Evolutionary conservation across 2,888 invertebrate species (phyloP).

Genomic region (Euproctis similis): DNA sequence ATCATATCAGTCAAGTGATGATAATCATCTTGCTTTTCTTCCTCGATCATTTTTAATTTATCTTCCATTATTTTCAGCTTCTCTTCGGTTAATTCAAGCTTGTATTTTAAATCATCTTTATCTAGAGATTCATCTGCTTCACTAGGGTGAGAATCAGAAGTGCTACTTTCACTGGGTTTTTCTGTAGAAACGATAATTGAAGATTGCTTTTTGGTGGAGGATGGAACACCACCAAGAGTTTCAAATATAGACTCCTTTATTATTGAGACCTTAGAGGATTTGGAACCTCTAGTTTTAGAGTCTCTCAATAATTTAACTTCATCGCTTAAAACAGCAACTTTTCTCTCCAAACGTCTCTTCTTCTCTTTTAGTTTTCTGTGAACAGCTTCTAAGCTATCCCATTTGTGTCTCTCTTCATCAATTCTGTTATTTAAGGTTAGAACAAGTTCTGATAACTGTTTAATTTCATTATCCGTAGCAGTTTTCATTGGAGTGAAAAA

Average conservation of each 20-base stretch:
- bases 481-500: conserved; percentile 72
- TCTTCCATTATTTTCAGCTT: conserved; percentile 79
- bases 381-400: conserved; percentile 73
- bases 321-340: conserved; percentile 37
- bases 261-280: conserved; percentile 38
- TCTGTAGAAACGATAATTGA: conserved; percentile 29
- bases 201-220: conserved; percentile 38
- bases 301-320: conserved; percentile 43
- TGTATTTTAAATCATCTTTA: conserved; percentile 58
- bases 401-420: conserved; percentile 75
- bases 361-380: conserved; percentile 75
- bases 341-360: conserved; percentile 50
- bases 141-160: conserved; percentile 35
- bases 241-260: conserved; percentile 31
- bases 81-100: conserved; percentile 79
- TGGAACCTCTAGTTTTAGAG: conserved; percentile 37
- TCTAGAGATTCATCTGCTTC: conserved; percentile 45
- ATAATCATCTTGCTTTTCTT: conserved; percentile 78
- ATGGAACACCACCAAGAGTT: conserved; percentile 17
- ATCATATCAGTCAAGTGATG: conserved; percentile 72
- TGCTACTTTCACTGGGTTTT: conserved; percentile 41
- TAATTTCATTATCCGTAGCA: conserved; percentile 78
- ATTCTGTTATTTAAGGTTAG: conserved; percentile 73
- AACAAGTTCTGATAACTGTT: conserved; percentile 76
- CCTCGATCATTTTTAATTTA: conserved; percentile 77